phyloP scores from a whole-genome alignment of 1,140 invertebrate species.

The Leptinotarsa undecemlineata region DNA sequence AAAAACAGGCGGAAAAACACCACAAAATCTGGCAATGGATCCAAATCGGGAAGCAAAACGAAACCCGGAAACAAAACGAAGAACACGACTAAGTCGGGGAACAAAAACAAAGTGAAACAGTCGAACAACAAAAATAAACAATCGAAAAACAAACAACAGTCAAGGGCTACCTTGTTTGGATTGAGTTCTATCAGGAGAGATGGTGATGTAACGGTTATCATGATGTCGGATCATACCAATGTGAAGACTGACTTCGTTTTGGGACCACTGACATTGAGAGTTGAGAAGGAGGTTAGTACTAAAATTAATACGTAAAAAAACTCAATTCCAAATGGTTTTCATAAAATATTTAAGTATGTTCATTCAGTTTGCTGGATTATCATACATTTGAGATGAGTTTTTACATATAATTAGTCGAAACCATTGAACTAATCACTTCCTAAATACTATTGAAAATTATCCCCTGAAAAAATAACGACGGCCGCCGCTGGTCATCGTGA shows the following conservation, averaged over 20 bases:
- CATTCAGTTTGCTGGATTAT: too few species aligned
- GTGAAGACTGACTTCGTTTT: conserved; percentile 79
- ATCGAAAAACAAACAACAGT: conserved; percentile 62
- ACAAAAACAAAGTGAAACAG: conserved; percentile 46
- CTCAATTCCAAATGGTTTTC: too few species aligned
- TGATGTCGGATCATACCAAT: conserved; percentile 76
- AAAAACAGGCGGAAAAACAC: conserved; percentile 58
- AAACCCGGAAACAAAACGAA: conserved; percentile 60
- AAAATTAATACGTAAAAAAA: neutral
- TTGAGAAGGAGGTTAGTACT: conserved; percentile 72
- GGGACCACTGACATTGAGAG: conserved; percentile 76
- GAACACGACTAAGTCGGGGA: conserved; percentile 46
- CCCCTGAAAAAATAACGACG: too few species aligned
- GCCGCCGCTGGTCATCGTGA: too few species aligned
- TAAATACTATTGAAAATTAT: neutral
- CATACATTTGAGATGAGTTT: too few species aligned
- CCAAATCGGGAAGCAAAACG: conserved; percentile 61
- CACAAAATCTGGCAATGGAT: conserved; percentile 56
- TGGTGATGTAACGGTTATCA: conserved; percentile 77
- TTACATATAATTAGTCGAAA: too few species aligned
- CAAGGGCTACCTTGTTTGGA: conserved; percentile 78
- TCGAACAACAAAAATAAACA: conserved; percentile 38
- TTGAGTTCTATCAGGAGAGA: conserved; percentile 73
- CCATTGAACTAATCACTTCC: neutral
- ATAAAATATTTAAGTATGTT: too few species aligned